These are phyloP conservation scores for Macrosiphum euphorbiae DNA, from an alignment of 2,888 invertebrate genomes.

Conservation along the genomic window DNA sequence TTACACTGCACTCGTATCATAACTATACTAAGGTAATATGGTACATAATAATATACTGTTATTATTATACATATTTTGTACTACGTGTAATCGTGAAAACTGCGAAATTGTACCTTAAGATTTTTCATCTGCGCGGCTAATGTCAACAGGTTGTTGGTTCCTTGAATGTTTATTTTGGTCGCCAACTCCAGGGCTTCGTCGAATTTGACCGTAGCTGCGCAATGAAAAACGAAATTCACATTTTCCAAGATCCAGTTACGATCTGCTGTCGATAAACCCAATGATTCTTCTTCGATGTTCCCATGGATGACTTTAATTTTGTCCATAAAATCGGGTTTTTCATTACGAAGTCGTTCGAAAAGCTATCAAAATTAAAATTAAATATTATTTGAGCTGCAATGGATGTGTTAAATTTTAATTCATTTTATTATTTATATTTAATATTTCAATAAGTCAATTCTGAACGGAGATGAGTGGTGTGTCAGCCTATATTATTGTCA, in stretches of 20 bases:
- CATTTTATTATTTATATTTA: too few species aligned
- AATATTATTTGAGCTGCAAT: neutral
- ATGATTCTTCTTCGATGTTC: neutral
- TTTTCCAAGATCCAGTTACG: neutral
- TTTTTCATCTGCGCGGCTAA: neutral
- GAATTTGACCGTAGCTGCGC: neutral
- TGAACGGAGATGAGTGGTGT: neutral
- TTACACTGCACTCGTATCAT: neutral
- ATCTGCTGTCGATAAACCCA: neutral
- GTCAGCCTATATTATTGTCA: neutral
- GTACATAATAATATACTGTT: too few species aligned
- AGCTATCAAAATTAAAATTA: neutral
- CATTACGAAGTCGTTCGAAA: neutral
- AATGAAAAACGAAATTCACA: slow-evolving; percentile 14
- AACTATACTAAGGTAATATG: too few species aligned
- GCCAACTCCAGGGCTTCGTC: neutral
- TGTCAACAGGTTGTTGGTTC: neutral
- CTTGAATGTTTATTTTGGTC: neutral
- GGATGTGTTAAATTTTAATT: too few species aligned
- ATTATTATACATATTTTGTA: too few species aligned
- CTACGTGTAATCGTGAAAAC: neutral
- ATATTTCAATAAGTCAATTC: neutral
- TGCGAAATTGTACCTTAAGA: neutral
- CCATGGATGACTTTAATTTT: neutral
- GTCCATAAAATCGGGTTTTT: neutral